Evolutionary conservation across 2,888 invertebrate genomes (phyloP), one percentile per base, ranked within the genome.

Genomic region (Prenolepis imparis): DNA sequence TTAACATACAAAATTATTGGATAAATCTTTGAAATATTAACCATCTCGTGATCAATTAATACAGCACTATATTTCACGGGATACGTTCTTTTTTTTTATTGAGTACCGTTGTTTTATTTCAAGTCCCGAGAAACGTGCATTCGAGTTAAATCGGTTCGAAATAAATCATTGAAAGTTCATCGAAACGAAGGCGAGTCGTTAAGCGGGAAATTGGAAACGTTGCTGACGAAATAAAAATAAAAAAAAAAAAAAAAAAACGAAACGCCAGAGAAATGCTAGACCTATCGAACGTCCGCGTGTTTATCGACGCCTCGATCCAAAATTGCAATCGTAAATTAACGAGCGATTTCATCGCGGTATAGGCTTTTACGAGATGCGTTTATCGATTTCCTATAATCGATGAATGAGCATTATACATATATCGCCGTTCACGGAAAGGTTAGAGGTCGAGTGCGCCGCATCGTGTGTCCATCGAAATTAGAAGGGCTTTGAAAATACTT

Each of bases 351-450:
- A 63, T 52, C 61, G 55, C 28, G 28, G 1, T 28, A 48, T 64
- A 44, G 36, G 59, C 78, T 59, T 52, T 61, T 59, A 15, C 18
- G 41, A 24, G 66, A 66, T 66, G 36, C 66, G 67, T 67, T 67
- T 5, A 82, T 82, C 82, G 82, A 67, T 77, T 66, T 77, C 21
- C 66, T 82, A 59, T 75, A 82, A 82, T 63, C 75, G 36, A 82
- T 66, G 82, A 85, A 83, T 55, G 84, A 83, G 66, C 83, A 55
- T 48, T 55, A 70, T 57, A 28, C 3, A 28, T 28, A 28, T 28
- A 28, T 28, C 86, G 44, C 32, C 41, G 68, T 72, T 77, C 48
- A 75, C 55, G 28, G 24, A 89, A 89, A 89, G 88, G 88, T 88
- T 77, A 83, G 15, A 64, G 89, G 88, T 89, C 74, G 55, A 15